Evolutionary conservation across 2,888 invertebrate species (phyloP).

Genomic region (Chymomyza caudatula): DNA sequence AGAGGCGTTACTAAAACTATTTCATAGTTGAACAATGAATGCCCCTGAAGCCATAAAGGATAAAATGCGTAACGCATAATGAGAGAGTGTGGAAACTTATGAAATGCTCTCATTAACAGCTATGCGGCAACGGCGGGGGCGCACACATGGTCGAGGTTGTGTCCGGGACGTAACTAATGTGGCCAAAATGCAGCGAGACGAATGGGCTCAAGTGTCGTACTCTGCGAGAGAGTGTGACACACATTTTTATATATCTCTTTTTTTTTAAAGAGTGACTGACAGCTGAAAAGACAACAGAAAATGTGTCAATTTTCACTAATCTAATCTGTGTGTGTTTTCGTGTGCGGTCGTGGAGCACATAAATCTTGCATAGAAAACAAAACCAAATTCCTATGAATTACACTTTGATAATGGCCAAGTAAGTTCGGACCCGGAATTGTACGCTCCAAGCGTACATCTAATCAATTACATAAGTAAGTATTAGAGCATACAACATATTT

Average conservation of each 20-base stretch:
- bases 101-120: constrained; percentile 28
- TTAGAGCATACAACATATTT: background rate
- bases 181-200: constrained; percentile 48
- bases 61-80: constrained; percentile 66
- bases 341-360: constrained; percentile 47
- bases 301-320: constrained; percentile 71
- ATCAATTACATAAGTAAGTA: constrained; percentile 53
- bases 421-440: background rate
- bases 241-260: constrained; percentile 12
- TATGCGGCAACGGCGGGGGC: constrained; percentile 8
- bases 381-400: constrained; percentile 31
- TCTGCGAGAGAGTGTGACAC: constrained; percentile 18
- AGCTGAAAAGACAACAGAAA: constrained; percentile 31
- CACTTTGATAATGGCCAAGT: constrained; percentile 2
- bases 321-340: constrained; percentile 65
- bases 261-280: constrained; percentile 41
- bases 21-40: constrained; percentile 42
- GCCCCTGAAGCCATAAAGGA: constrained; percentile 39
- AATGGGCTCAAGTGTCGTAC: constrained; percentile 49
- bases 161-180: constrained; percentile 37
- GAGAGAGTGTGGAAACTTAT: constrained; percentile 35
- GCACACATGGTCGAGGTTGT: background rate
- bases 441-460: constrained; percentile 38
- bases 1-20: constrained; percentile 62
- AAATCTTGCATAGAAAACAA: constrained; percentile 25